A percentile compares a stretch with the other conserved stretches of the same genome.
phyloP scores from a whole-genome alignment of 2,888 invertebrate species.

The Diarsia brunnea region DNA sequence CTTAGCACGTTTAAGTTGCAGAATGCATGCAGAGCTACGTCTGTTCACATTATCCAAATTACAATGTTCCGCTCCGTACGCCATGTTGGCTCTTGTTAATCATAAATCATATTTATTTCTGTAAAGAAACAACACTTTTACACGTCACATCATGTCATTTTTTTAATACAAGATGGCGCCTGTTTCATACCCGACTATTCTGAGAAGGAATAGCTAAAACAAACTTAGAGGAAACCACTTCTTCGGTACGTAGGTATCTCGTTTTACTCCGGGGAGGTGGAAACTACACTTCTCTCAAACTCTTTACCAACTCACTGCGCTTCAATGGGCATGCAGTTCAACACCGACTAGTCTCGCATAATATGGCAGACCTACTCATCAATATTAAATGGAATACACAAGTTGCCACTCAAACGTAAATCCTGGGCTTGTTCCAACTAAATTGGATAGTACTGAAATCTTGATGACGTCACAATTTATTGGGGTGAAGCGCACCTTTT shows the following conservation, averaged over 20 bases:
- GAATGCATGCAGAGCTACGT: neutral
- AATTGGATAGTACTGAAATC: conserved; percentile 64
- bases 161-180: too few relatives aligned
- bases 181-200: too few relatives aligned
- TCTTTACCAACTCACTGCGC: neutral
- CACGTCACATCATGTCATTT: too few relatives aligned
- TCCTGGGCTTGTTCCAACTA: conserved; percentile 29
- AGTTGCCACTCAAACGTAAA: conserved; percentile 36
- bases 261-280: too few relatives aligned
- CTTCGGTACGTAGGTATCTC: neutral
- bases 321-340: too few relatives aligned
- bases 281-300: too few relatives aligned
- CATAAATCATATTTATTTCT: too few relatives aligned
- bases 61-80: too few relatives aligned
- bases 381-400: conserved; percentile 35
- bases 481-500: conserved; percentile 49
- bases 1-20: neutral
- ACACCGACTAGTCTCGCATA: neutral
- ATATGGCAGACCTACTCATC: neutral
- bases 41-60: neutral
- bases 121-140: too few relatives aligned
- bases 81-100: too few relatives aligned
- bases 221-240: neutral
- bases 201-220: too few relatives aligned
- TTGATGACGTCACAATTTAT: conserved; percentile 60